phyloP scores from a whole-genome alignment of 2,113 vertebrate genomes.

The Struthio camelus region DNA sequence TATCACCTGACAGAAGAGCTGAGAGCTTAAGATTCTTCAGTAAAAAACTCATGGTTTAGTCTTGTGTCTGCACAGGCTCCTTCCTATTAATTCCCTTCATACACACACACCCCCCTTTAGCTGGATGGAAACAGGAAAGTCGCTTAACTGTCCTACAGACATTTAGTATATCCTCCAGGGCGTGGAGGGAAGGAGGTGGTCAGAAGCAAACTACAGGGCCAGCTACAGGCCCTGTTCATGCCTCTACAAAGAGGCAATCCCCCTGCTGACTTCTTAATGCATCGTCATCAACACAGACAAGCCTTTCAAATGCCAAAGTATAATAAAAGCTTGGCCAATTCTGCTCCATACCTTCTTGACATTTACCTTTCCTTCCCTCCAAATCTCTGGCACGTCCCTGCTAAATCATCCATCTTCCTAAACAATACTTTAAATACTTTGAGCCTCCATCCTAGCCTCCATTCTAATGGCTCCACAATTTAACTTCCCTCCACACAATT shows the following conservation, averaged over 20 bases:
- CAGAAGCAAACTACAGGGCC: not conserved
- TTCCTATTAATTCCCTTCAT: not conserved
- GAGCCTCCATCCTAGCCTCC: not conserved
- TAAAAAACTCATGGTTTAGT: not conserved
- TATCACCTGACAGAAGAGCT: not conserved
- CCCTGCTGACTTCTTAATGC: not conserved
- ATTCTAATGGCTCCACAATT: not conserved
- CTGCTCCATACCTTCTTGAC: not conserved
- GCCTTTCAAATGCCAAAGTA: not conserved
- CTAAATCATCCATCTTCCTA: not conserved
- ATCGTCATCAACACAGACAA: not conserved
- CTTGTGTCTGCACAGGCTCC: not conserved
- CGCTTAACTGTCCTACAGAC: not conserved
- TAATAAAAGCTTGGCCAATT: not conserved
- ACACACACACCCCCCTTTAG: rapidly evolving
- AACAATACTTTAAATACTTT: not conserved
- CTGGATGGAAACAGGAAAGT: not conserved
- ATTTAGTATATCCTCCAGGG: not conserved
- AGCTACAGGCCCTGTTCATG: rapidly evolving
- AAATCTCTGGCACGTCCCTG: not conserved
- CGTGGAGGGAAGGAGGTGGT: not conserved
- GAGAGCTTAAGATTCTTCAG: not conserved
- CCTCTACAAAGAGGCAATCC: not conserved
- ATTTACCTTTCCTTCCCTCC: not conserved
- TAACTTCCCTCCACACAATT: not conserved